Base-by-base conservation (phyloP, 2,888 invertebrate species). In the Pollenia angustigena region DNA sequence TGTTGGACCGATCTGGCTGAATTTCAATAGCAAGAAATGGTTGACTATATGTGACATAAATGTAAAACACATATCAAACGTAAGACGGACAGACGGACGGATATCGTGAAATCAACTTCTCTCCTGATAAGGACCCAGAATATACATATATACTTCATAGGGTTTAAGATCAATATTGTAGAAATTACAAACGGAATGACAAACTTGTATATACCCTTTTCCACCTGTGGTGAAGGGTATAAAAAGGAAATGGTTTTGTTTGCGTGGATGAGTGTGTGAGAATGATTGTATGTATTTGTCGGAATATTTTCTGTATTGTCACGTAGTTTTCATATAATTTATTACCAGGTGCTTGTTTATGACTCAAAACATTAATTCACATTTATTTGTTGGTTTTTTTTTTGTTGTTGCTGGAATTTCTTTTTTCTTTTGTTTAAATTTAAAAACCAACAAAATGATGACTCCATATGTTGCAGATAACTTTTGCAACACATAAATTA, bases 281-380 rank as follows among this genome's bases (percentile, higher is more conserved):
- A 12, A 12, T 54, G 11, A 66, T n/a, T 75, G 56, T 16, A 4
- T 42, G 54, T 7, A 9, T 79, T 14, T 56, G 32, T 32, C 9
- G 23, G n/a, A 50, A 42, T 48, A 60, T 74, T 66, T 81, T 14
- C 16, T 78, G 72, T 81, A 68, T 76, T 81, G 72, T 81, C 85
- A 85, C 85, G 85, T 85, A 81, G 14, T 78, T 72, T 81, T 85
- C 66, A 60, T 85, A 76, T 78, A 81, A 85, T 85, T 85, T 85
- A 85, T 85, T 72, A 72, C 52, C 85, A 81, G 85, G 76, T 85
- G 81, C 48, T 74, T 81, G 85, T 78, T 74, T 78, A 72, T 85
- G 85, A 85, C 66, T 85, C 62, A n/a, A 71, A 80, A 32, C 80
- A 80, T 60, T 66, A n/a, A 18, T 71, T 16, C 52, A 52, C 44